Base-by-base conservation (phyloP, 2,113 vertebrate species). In the Procavia capensis region DNA sequence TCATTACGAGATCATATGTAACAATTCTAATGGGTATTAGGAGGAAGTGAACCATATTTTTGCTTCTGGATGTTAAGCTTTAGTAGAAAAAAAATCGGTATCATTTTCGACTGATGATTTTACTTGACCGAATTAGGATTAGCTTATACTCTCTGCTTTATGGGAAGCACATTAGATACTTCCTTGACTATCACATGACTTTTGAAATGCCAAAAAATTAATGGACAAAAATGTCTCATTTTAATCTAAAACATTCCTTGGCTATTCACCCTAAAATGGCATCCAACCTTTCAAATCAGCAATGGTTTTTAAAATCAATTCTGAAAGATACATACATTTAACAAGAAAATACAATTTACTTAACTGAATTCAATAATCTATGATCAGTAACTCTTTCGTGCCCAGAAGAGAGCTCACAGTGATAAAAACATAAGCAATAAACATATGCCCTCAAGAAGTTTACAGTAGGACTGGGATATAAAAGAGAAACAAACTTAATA, bases 11-110 rank as follows among this genome's bases (percentile, higher is more conserved):
- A 90, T 59, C 22, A 96, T 70, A 87, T 34, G 11, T n/a, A 96
- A 80, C 88, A 54, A 95, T 88, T 97, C 74, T 90, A 79, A 83
- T 81, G 64, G 13, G 95, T 74, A 88, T 88, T 92, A 96, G 92
- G 88, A 76, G 64, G 74, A 10, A 96, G 93, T 43, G 25, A 93
- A 93, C 43, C 76, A 1, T 76, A 87, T 63, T 85, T 90, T 96
- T 91, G 75, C 43, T 93, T 43, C 85, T 59, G 9, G 31, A 64
- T 93, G 95, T 91, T 80, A 82, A 88, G 85, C 43, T 87, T 96
- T 41, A 89, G 76, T n/a, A 61, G 80, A 96, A 96, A 96, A 96
- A 95, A 91, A 88, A 85, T 47, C 88, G 80, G 45, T 70, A 95
- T 82, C 14, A 88, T 91, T 95, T 85, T 1, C 2, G 54, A 24